These are phyloP conservation scores for Stictocephala bisonia DNA, from an alignment of 2,888 invertebrate species.

Conservation along the genomic window DNA sequence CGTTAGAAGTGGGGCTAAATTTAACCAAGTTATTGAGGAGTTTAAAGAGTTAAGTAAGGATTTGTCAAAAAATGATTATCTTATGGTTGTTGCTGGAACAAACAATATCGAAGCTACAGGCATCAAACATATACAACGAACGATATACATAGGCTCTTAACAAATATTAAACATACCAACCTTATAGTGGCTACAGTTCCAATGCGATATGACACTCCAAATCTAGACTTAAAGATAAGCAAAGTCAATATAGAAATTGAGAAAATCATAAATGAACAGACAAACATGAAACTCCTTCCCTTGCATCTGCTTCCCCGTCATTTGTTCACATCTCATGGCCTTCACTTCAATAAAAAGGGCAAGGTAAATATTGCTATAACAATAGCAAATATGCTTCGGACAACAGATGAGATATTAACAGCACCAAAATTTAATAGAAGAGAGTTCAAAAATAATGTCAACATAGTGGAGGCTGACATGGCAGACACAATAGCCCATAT, in stretches of 20 bases:
- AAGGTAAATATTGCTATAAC: too few relatives aligned
- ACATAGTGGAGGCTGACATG: constrained; percentile 16
- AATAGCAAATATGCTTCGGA: not conserved
- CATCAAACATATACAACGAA: not conserved
- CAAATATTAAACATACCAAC: not conserved
- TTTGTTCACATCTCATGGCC: not conserved
- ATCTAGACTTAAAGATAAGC: not conserved
- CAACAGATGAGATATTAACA: not conserved
- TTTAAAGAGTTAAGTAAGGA: not conserved
- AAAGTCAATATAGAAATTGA: constrained; percentile 15
- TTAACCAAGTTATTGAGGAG: not conserved
- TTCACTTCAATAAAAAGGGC: constrained; percentile 15
- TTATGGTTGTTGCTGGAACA: not conserved
- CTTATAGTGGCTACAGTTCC: not conserved
- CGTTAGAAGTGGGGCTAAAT: too few relatives aligned
- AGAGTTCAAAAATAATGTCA: not conserved
- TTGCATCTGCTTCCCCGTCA: constrained; percentile 6
- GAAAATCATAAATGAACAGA: not conserved
- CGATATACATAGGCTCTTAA: not conserved
- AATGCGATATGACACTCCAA: constrained; percentile 20
- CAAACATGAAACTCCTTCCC: constrained; percentile 4
- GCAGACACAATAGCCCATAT: not conserved
- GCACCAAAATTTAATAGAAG: not conserved
- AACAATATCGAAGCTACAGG: not conserved
- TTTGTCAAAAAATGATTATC: not conserved